Percentiles rank a stretch among this genome's conserved stretches.
phyloP scores from a whole-genome alignment of 2,113 vertebrate species.

The Panthera leo region DNA sequence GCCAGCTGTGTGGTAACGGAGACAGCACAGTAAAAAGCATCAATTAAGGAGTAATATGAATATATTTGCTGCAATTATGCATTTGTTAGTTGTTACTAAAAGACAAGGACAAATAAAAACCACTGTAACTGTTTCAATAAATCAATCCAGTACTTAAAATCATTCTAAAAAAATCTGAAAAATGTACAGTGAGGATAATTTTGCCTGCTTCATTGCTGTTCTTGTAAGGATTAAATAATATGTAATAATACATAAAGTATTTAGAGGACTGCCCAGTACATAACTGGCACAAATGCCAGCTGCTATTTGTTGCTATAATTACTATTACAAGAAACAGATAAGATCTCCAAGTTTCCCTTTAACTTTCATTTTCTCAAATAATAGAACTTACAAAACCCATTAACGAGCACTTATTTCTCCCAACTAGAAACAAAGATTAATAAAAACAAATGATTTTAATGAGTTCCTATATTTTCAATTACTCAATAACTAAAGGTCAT shows the following conservation, averaged over 20 bases:
- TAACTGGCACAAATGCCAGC: neutral
- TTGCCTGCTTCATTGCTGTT: neutral
- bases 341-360: neutral
- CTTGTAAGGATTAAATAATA: neutral
- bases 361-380: slow-evolving; percentile 23
- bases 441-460: slow-evolving; percentile 19
- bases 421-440: slow-evolving; percentile 8
- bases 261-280: neutral
- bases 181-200: neutral
- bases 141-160: neutral
- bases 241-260: no score
- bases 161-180: neutral
- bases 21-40: neutral
- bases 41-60: neutral
- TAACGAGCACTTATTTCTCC: neutral
- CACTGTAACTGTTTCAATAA: neutral
- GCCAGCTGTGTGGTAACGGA: neutral
- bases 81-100: neutral
- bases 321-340: neutral
- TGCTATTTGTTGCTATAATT: neutral
- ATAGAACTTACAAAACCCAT: neutral
- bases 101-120: neutral
- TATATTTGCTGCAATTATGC: neutral
- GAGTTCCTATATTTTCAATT: neutral
- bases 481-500: neutral